Base-by-base conservation (phyloP, 2,797 vertebrate genomes). In the Dromococcyx pavoninus region DNA sequence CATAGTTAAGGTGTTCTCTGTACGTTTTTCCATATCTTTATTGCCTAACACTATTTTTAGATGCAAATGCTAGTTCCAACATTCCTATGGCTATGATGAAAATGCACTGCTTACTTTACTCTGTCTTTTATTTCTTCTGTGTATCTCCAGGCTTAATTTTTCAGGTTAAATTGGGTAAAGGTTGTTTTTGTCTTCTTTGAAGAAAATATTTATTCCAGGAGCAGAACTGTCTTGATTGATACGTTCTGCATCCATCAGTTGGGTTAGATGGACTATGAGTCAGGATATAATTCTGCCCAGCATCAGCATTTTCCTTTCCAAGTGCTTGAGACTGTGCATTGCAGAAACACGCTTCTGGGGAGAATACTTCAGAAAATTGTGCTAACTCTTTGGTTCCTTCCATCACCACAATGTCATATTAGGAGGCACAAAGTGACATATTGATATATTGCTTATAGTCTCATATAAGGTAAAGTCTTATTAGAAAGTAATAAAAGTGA, bases 381-480 rank as follows among this genome's bases (percentile, higher is more conserved):
- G 91, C 94, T 97, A 97, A 97, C 89, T 96, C 94, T 88, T 95
- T 95, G 91, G 89, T 95, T 96, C 94, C 93, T 94, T 97, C 96
- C 95, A 96, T 97, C 96, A 96, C 94, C 95, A 88, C 96, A 96
- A 94, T 97, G 97, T 97, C 97, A 97, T 96, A 97, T 97, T 97
- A 96, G 93, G 86, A 97, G 96, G 93, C 88, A 78, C 89, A 97
- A 97, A 97, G 86, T 96, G 93, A 95, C 95, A 96, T 95, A 94
- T 96, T 96, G 94, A 96, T 97, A 96, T 97, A 97, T 96, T 95
- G 95, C 96, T 96, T 96, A 94, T 96, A 97, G 95, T 89, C 93
- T 95, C 89, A 91, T 96, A 97, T 96, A 97, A 96, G 96, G 94
- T 97, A 97, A 97, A 96, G 96, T 95, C 96, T 96, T 96, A 96